Evolutionary conservation across 2,113 vertebrate species (phyloP), one percentile per base, ranked within the genome.

Genomic region (Dunckerocampus dactyliophorus): DNA sequence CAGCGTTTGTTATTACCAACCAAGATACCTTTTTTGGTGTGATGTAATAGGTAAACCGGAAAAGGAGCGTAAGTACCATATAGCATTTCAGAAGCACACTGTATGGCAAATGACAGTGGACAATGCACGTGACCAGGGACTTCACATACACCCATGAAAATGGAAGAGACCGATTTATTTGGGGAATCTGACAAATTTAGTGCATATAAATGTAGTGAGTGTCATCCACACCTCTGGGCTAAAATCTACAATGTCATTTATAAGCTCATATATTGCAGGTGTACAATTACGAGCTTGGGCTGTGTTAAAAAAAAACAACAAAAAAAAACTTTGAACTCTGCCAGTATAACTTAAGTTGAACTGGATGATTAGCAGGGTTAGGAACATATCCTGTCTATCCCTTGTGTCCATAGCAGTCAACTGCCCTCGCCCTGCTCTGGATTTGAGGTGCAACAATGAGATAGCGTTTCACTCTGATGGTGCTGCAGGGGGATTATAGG

Each of bases 381-480:
- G 6, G 46, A 71, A 63, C 64, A 67, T 57, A 51, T 66, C 47
- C 51, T 67, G 61, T 59, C 52, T 4, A 55, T 54, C 61, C 73
- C 47, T 11, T 0, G 20, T 62, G 65, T 72, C 70, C 63, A 59
- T 16, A 39, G 62, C 62, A 58, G 62, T 67, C 62, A 24, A 51
- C 63, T 60, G 59, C 48, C 65, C 60, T 67, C n/a, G 21, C 69
- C 80, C 67, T 49, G 70, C 15, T 10, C 67, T 72, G 62, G 58
- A 55, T 53, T 70, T 62, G 72, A 76, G 82, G 82, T 71, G 67
- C 65, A 79, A 86, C 89, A 89, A 88, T 89, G 81, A 89, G 81
- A 81, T 87, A 82, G 80, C 80, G 79, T 88, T 89, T 90, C 85
- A 88, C 60, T 83, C 55, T 76, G 84, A 84, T 81, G 71, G 73